Percentiles rank a stretch among this genome's conserved stretches.
phyloP scores from a whole-genome alignment of 2,888 invertebrate species.

The Erebia aethiops region DNA sequence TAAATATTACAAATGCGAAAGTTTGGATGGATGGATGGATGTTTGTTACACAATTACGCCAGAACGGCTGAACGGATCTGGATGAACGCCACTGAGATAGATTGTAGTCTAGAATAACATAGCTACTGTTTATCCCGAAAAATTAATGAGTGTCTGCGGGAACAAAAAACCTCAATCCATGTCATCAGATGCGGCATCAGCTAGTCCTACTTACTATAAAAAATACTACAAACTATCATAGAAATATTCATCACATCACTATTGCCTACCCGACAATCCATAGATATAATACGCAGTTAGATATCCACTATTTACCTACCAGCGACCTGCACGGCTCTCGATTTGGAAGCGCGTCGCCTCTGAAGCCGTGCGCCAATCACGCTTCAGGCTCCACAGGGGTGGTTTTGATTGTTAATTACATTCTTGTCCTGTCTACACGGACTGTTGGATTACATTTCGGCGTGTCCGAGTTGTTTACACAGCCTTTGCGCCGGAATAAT shows the following conservation, averaged over 20 bases:
- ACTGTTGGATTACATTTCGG: slow-evolving; percentile 44
- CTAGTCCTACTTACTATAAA: too few relatives aligned
- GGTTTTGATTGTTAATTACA: slow-evolving; percentile 71
- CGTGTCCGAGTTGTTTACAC: slow-evolving; percentile 35
- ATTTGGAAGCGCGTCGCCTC: slow-evolving; percentile 64
- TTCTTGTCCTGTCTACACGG: slow-evolving; percentile 60
- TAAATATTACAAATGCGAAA: too few relatives aligned
- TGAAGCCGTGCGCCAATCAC: slow-evolving; percentile 43
- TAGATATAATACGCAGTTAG: slow-evolving; percentile 42
- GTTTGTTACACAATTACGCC: too few relatives aligned
- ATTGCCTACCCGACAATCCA: slow-evolving; percentile 30
- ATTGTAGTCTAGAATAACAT: too few relatives aligned
- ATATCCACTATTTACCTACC: slow-evolving; percentile 56
- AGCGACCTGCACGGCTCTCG: slow-evolving; percentile 57
- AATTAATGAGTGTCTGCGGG: too few relatives aligned
- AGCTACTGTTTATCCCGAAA: too few relatives aligned
- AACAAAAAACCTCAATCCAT: too few relatives aligned
- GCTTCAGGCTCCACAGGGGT: slow-evolving; percentile 51
- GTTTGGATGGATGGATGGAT: too few relatives aligned
- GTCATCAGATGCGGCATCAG: too few relatives aligned
- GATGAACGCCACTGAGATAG: too few relatives aligned
- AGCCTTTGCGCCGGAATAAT: slow-evolving; percentile 9
- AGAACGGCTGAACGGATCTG: too few relatives aligned
- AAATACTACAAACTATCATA: too few relatives aligned
- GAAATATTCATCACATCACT: background rate